These are phyloP conservation scores for Stomatorhinus ivindoensis DNA, from an alignment of 2,113 vertebrate species.

Conservation along the genomic window DNA sequence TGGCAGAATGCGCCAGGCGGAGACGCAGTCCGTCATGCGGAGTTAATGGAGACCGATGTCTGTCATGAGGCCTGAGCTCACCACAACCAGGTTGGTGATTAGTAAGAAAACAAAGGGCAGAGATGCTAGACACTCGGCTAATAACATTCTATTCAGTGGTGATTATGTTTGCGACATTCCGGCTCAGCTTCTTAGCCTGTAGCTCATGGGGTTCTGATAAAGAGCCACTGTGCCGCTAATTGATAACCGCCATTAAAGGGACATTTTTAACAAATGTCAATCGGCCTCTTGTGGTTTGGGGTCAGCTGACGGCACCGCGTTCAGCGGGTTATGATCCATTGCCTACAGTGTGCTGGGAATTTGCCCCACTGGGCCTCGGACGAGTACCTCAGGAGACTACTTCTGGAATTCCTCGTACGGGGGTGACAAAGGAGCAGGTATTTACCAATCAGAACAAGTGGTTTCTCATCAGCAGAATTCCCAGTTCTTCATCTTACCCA, in stretches of 20 bases:
- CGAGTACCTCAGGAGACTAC: neutral
- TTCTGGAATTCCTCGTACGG: neutral
- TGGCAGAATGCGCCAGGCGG: neutral
- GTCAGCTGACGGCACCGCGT: neutral
- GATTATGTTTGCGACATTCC: neutral
- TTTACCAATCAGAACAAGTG: neutral
- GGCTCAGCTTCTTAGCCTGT: neutral
- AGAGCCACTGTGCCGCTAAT: neutral
- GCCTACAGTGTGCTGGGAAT: neutral
- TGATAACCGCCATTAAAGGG: neutral
- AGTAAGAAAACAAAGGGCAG: neutral
- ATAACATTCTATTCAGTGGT: neutral
- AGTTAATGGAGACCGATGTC: conserved; percentile 46
- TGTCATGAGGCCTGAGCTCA: conserved; percentile 53
- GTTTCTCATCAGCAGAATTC: neutral
- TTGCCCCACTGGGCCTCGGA: neutral
- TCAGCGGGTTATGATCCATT: neutral
- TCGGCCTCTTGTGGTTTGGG: neutral
- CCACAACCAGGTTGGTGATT: conserved; percentile 44
- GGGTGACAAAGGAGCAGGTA: neutral
- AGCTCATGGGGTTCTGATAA: neutral
- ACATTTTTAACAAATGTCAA: neutral
- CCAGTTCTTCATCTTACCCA: neutral
- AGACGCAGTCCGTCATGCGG: conserved; percentile 8
- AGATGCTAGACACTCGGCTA: neutral